Evolutionary conservation across 2,888 invertebrate genomes (phyloP).

Genomic region (Volucella inanis): DNA sequence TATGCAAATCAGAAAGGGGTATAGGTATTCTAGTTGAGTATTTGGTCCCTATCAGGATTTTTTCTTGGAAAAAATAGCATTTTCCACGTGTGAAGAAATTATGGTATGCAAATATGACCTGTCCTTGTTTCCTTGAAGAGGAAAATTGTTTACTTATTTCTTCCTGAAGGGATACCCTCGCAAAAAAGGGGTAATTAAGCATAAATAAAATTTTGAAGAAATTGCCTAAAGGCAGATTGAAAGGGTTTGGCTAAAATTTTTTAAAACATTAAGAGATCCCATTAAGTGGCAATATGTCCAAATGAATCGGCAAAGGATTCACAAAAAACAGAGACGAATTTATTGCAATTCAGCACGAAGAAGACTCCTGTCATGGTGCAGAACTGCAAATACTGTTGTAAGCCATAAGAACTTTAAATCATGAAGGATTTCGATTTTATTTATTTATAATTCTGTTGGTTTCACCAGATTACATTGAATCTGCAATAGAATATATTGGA

Average conservation of each 20-base stretch:
- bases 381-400: too few species aligned
- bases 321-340: too few species aligned
- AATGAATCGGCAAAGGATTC: too few species aligned
- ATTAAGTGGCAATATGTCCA: neutral
- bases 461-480: too few species aligned
- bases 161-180: neutral
- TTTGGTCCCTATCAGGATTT: conserved; percentile 1
- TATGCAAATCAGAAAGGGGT: conserved; percentile 46
- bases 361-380: too few species aligned
- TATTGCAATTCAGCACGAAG: too few species aligned
- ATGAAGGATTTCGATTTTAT: too few species aligned
- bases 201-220: conserved; percentile 9
- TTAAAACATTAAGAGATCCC: neutral
- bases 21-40: conserved; percentile 8
- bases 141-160: neutral
- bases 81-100: conserved; percentile 41
- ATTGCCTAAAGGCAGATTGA: neutral
- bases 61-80: neutral
- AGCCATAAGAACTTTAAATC: too few species aligned
- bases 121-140: conserved; percentile 3
- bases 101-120: conserved; percentile 22
- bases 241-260: neutral
- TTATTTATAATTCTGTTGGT: too few species aligned
- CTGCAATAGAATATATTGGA: too few species aligned
- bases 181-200: conserved; percentile 12